A percentile compares a stretch with the other conserved stretches of the same genome.
phyloP scores from a whole-genome alignment of 2,797 vertebrate species.

The Staurois parvus region DNA sequence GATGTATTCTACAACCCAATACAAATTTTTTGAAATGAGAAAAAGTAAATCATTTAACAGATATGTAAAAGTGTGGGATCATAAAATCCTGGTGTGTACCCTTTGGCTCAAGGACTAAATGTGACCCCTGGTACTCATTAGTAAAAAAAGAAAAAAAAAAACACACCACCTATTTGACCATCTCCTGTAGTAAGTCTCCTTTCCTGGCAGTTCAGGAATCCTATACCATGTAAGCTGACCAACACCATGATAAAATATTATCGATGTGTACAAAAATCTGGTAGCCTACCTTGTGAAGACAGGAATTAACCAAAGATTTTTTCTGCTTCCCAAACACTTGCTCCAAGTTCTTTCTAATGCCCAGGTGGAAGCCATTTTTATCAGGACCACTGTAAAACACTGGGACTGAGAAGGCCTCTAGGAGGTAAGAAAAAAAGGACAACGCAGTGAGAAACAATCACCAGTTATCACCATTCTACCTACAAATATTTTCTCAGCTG shows the following conservation, averaged over 20 bases:
- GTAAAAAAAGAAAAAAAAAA: too few species aligned
- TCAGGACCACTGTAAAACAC: conserved; percentile 90
- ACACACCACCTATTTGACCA: too few species aligned
- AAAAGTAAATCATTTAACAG: not conserved
- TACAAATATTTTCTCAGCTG: too few species aligned
- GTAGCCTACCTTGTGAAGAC: conserved; percentile 86
- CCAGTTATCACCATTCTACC: not conserved
- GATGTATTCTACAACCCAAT: too few species aligned
- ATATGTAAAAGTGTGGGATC: not conserved
- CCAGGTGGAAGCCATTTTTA: conserved; percentile 93
- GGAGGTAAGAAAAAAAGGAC: conserved; percentile 31
- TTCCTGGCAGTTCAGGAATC: too few species aligned
- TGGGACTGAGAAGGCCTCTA: conserved; percentile 96
- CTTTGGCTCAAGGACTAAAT: too few species aligned
- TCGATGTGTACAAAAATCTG: not conserved
- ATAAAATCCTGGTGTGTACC: too few species aligned
- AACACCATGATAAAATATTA: not conserved
- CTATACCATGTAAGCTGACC: not conserved
- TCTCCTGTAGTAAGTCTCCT: too few species aligned
- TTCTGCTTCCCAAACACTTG: conserved; percentile 94
- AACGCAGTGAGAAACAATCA: too few species aligned
- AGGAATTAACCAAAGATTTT: conserved; percentile 91
- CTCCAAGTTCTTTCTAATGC: conserved; percentile 86
- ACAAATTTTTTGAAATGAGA: too few species aligned
- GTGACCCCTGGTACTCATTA: too few species aligned